Evolutionary conservation across 2,888 invertebrate species (phyloP), one percentile per base, ranked within the genome.

Genomic region (Steinernema carpocapsae): DNA sequence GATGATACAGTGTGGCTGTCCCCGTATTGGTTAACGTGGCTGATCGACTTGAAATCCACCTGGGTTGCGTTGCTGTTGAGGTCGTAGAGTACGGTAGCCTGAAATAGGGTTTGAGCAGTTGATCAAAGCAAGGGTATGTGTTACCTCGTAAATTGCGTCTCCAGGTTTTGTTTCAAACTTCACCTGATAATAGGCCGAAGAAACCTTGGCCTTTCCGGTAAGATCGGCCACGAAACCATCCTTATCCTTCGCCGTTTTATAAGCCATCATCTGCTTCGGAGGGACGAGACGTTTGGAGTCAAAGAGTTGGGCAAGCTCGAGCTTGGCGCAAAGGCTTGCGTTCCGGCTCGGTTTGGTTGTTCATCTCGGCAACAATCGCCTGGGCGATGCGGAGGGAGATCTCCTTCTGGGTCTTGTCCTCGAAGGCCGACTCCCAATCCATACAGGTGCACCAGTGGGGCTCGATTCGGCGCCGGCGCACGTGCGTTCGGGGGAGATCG

Each of bases 391-490:
- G 42, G 6, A 19, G 22, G 1, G 76, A 77, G 0, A 59, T 45
- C 32, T 26, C 19, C 32, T 32, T 29, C 17, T 26, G 64, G 0
- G 29, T 48, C 17, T 48, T 26, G 37, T 46, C 26, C 14, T 32
- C 51, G 77, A 79, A 71, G 7, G 80, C 79, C 76, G 91, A 90
- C 77, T 91, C 88, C 95, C 95, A 95, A 17, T 91, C 91, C 0
- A 95, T 90, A 87, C 96, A 96, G 0, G 94, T 92, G 87, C 96
- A 96, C 95, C 95, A 96, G 88, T 96, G 95, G 0, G 94, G 92
- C 87, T 94, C 94, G 75, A 96, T 93, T 73, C 93, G 0, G 95
- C 95, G 87, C 94, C 92, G 3, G 92, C 91, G 88, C 95, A 96
- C 32, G 64, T 32, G 17, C 29, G 45, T 19, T 70, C 37, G 2